Evolutionary conservation across 2,888 invertebrate genomes (phyloP), one percentile per base, ranked within the genome.

Genomic region (Helicoverpa assulta): DNA sequence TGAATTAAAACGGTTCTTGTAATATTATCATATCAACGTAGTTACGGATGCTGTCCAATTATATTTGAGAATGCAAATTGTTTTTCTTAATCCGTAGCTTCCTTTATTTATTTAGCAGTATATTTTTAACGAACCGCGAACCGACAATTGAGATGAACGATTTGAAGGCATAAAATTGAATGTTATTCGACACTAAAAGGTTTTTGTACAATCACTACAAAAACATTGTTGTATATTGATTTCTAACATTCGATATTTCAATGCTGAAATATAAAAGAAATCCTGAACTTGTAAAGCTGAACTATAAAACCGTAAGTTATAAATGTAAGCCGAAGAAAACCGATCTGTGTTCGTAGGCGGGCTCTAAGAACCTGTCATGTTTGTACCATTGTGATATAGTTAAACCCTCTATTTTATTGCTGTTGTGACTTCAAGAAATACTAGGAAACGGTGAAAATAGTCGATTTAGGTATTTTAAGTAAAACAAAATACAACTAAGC

Each of bases 1-100:
- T 74, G 67, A 85, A 86, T 87, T 85, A 82, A 85, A 86, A 84
- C 82, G 78, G 76, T 76, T 79, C 66, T 62, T 72, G 59, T 69
- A 64, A 78, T 80, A 81, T 80, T 79, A 81, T 80, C 62, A 66
- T 71, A 64, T 77, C 72, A 74, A 67, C 64, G 58, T 62, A 18
- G 65, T 66, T 58, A 51, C 40, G 61, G 55, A 67, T 67, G 60
- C 59, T 63, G 51, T 74, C 71, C 68, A 71, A 78, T 72, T 58
- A 66, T 60, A 68, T 71, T 76, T 72, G 50, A 51, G 58, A 59
- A 63, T 50, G 52, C 29, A 62, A 71, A 69, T 70, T 63, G 61
- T 56, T 43, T 56, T 63, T 60, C 60, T 68, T 70, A 61, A 60
- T 62, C 4, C 51, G 26, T 47, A 19, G 50, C 16, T 53, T 61